phyloP scores from a whole-genome alignment of 2,888 invertebrate genomes.

The Synanthedon andrenaeformis region DNA sequence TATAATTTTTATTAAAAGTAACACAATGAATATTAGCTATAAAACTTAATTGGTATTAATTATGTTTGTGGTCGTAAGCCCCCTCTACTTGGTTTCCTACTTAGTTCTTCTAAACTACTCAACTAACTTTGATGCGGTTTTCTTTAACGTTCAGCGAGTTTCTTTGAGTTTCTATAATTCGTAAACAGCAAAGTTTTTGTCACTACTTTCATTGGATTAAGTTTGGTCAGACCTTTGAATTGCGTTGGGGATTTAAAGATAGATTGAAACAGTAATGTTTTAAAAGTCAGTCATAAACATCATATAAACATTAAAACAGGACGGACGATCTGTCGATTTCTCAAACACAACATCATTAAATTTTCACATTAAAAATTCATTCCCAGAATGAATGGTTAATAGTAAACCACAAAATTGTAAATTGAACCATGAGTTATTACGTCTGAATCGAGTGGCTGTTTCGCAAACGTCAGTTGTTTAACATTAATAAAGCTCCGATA shows the following conservation, averaged over 20 bases:
- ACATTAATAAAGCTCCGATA: conserved; percentile 10
- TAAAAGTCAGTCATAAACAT: neutral
- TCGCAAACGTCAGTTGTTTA: conserved; percentile 7
- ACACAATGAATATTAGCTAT: no score
- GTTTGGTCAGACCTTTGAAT: no score
- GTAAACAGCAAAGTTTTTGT: no score
- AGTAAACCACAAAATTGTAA: neutral
- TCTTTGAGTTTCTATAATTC: no score
- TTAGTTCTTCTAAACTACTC: neutral
- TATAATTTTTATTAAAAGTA: no score
- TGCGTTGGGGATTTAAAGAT: no score
- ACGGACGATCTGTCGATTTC: neutral
- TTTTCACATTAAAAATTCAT: neutral
- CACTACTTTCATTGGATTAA: no score
- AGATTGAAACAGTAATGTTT: neutral
- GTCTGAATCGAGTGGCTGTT: conserved; percentile 1
- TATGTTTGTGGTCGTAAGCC: no score
- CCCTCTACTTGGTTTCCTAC: no score
- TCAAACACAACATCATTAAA: neutral
- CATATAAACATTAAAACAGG: neutral
- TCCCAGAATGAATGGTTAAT: neutral
- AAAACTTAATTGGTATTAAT: no score
- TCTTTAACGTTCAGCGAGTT: no score
- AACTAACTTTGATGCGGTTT: no score
- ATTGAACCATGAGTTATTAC: neutral